Conservation (phyloP, 1,140 invertebrate species). For the Bombus confusus region DNA sequence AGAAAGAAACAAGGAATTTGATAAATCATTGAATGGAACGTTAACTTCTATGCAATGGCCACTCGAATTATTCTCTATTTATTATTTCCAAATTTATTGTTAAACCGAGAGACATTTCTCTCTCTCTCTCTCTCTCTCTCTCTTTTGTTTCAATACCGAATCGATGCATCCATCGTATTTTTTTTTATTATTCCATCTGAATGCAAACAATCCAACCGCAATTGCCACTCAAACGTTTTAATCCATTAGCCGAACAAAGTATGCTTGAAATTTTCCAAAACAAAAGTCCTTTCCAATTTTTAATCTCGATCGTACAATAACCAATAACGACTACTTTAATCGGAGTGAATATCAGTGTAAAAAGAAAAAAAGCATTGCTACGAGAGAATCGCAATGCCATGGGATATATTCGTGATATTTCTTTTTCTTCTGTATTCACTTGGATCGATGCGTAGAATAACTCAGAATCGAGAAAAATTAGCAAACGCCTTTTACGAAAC, state of each 20-base stretch:
- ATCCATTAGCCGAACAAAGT: neutral
- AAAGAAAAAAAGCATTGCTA: too few relatives aligned
- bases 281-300: neutral
- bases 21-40: too few relatives aligned
- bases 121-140: neutral
- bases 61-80: too few relatives aligned
- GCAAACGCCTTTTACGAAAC: constrained; percentile 2
- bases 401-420: neutral
- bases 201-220: neutral
- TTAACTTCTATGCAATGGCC: too few relatives aligned
- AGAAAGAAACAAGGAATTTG: too few relatives aligned
- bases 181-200: neutral
- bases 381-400: neutral
- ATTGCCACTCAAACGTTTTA: neutral
- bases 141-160: neutral
- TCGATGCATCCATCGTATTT: neutral
- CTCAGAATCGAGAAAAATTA: neutral
- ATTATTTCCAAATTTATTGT: neutral
- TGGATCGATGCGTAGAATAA: neutral
- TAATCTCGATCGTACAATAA: neutral
- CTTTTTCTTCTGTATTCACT: neutral
- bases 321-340: neutral
- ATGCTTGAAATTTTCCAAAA: too few relatives aligned
- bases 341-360: neutral
- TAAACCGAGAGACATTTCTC: neutral